Percentiles rank a stretch among this genome's conserved stretches.
These are phyloP conservation scores for Hyposmocoma kahamanoa DNA, from an alignment of 1,140 invertebrate genomes.

Conservation along the genomic window DNA sequence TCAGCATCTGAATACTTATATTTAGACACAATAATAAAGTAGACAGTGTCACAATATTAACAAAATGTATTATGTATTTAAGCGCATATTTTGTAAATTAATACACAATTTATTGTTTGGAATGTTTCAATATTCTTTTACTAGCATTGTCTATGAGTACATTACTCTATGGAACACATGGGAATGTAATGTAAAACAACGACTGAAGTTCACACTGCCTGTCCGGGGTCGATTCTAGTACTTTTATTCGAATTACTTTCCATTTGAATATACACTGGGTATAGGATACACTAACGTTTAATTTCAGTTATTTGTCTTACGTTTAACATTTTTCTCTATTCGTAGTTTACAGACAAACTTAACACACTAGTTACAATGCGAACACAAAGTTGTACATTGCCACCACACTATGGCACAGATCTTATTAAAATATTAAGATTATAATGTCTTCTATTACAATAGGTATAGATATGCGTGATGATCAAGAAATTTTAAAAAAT, in stretches of 20 bases:
- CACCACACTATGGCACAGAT: slow-evolving; percentile 69
- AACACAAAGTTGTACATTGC: slow-evolving; percentile 58
- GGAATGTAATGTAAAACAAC: slow-evolving; percentile 47
- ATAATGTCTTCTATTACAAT: slow-evolving; percentile 48
- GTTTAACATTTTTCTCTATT: slow-evolving; percentile 58
- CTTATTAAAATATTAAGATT: slow-evolving; percentile 51
- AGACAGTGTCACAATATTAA: slow-evolving; percentile 46
- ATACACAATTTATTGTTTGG: slow-evolving; percentile 40
- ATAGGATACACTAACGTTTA: slow-evolving; percentile 36
- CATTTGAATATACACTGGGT: slow-evolving; percentile 45
- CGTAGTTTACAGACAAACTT: slow-evolving; percentile 61
- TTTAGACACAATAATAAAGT: slow-evolving; percentile 58
- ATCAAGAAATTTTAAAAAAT: no score
- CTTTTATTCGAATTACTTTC: slow-evolving; percentile 1
- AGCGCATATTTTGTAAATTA: slow-evolving; percentile 50
- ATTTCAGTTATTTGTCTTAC: slow-evolving; percentile 47
- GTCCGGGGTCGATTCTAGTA: slow-evolving; percentile 16
- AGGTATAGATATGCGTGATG: no score
- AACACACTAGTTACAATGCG: slow-evolving; percentile 54
- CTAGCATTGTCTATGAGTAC: slow-evolving; percentile 31
- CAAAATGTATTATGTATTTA: slow-evolving; percentile 50
- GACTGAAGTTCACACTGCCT: slow-evolving; percentile 28
- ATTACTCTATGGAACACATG: slow-evolving; percentile 29
- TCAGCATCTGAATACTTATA: slow-evolving; percentile 66
- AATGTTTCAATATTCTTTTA: slow-evolving; percentile 54